Conservation (phyloP, 2,113 vertebrate species). For the Propithecus coquereli region DNA sequence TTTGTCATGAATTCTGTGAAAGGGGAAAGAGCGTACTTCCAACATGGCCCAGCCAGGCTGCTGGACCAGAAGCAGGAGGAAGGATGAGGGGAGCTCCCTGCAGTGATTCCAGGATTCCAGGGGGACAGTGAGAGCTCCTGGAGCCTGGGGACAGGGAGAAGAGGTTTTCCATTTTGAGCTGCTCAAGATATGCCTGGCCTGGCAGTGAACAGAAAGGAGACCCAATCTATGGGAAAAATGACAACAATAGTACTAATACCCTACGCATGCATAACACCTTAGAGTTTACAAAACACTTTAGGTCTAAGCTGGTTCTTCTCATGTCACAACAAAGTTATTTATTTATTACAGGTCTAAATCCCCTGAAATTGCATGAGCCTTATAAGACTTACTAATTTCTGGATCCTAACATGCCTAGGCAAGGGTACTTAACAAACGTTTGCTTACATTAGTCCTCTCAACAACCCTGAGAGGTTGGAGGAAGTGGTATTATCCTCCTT, state of each 20-base stretch:
- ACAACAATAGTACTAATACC: not conserved
- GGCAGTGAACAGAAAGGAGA: not conserved
- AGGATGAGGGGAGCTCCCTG: fast-evolving
- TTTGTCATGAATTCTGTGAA: not conserved
- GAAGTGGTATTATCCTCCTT: not conserved
- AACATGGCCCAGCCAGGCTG: not conserved
- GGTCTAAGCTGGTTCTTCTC: not conserved
- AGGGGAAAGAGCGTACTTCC: not conserved
- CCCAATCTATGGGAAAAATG: not conserved
- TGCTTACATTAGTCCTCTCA: not conserved
- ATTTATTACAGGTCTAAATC: not conserved
- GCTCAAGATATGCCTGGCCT: too few species aligned
- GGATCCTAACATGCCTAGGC: not conserved
- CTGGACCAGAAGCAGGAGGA: too few species aligned
- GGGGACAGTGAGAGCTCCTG: not conserved
- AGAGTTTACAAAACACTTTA: not conserved
- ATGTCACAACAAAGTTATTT: not conserved
- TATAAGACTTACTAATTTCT: not conserved
- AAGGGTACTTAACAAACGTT: not conserved
- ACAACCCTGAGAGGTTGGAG: not conserved
- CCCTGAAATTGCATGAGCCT: not conserved
- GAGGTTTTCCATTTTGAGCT: not conserved
- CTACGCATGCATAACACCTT: not conserved
- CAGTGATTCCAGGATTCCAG: not conserved
- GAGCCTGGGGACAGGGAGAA: not conserved